Evolutionary conservation across 2,888 invertebrate species (phyloP), one percentile per base, ranked within the genome.

Genomic region (Liopterus haemorrhoidalis): DNA sequence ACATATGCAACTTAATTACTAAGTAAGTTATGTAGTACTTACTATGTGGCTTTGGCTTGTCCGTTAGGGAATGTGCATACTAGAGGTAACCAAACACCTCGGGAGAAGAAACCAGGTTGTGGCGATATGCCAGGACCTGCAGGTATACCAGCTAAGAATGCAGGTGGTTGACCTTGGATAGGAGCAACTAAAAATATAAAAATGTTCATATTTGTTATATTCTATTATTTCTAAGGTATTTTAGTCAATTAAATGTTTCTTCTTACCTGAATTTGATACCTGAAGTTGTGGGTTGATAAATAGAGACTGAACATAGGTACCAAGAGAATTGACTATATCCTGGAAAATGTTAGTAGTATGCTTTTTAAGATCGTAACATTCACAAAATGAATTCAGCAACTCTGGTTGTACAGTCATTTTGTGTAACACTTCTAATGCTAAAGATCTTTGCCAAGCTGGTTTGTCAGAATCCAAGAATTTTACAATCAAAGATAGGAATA

Each of bases 401-500:
- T 83, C 82, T 5, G 94, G 87, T 58, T 94, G 90, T 40, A 89
- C 82, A 1, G 88, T 85, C 76, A 99, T 85, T 70, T 90, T 91
- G 65, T 95, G 94, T 31, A 99, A 73, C 2, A 97, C 95, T 73
- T 99, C 99, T 12, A 99, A 67, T 0, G 97, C 95, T 38, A 96
- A 68, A 2, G 94, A 92, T 44, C 96, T 74, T 66, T 97, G 96
- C 97, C 99, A 99, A 51, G 85, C 76, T 2, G 94, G 93, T 68
- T 95, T 94, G 64, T 97, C 97, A 0, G 91, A 88, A 66, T 97
- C 97, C 66, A 97, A 72, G 70, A 99, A 97, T 69, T 97, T 96
- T 24, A 97, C 90, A 40, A 99, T 87, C 38, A 97, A 72, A 0
- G 96, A 95, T 30, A 99, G 73, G 70, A 99, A 97, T 63, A 99